These are phyloP conservation scores for Bradypus variegatus DNA, from an alignment of 2,797 vertebrate genomes.

Conservation along the genomic window DNA sequence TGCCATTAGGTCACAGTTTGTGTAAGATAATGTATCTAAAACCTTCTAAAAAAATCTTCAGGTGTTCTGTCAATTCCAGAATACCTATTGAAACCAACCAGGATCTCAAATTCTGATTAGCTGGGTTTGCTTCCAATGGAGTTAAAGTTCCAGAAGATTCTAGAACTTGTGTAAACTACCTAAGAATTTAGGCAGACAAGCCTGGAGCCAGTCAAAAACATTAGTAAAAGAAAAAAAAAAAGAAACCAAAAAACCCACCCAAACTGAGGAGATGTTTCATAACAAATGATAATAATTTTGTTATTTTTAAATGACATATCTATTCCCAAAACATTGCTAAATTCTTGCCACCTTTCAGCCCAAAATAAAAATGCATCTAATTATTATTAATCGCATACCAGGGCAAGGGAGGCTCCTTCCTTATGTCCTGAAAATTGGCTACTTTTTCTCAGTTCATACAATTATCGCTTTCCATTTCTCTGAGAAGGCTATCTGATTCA, in stretches of 20 bases:
- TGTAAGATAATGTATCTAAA: conserved; percentile 73
- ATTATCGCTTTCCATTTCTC: conserved; percentile 58
- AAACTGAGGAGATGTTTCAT: conserved; percentile 32
- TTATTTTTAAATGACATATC: conserved; percentile 62
- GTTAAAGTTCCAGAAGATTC: conserved; percentile 49
- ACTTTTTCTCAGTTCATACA: conserved; percentile 49
- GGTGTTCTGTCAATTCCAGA: conserved; percentile 48
- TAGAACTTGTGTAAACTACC: conserved; percentile 57
- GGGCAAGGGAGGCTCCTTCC: conserved; percentile 60
- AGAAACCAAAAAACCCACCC: conserved; percentile 34
- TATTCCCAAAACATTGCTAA: conserved; percentile 53
- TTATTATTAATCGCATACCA: conserved; percentile 44
- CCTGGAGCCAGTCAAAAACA: conserved; percentile 57
- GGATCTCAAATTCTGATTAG: conserved; percentile 66
- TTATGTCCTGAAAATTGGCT: conserved; percentile 51
- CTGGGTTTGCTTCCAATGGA: conserved; percentile 74
- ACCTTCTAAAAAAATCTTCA: conserved; percentile 66
- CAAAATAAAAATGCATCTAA: background rate
- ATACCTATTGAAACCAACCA: conserved; percentile 59
- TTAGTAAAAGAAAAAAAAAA: conserved; percentile 53
- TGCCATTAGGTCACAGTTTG: conserved; percentile 81
- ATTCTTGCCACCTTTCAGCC: conserved; percentile 49
- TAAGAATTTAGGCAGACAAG: conserved; percentile 66
- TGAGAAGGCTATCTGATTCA: conserved; percentile 48
- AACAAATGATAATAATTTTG: conserved; percentile 48